phyloP scores from a whole-genome alignment of 2,113 vertebrate genomes.

The Xiphophorus hellerii region DNA sequence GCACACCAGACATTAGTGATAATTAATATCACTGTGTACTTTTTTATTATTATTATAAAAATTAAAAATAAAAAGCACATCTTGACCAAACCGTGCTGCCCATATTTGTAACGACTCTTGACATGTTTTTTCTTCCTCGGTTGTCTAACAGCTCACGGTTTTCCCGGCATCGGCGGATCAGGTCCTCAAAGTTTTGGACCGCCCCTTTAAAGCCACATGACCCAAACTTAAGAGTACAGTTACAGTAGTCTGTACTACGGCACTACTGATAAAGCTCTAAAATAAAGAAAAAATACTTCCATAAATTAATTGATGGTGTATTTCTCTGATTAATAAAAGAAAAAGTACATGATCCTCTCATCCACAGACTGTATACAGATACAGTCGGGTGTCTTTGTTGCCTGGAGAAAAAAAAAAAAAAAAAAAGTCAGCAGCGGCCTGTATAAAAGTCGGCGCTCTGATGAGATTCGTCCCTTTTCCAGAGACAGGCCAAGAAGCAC shows the following conservation, averaged over 20 bases:
- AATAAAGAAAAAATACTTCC: neutral
- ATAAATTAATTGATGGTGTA: neutral
- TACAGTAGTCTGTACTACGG: no score
- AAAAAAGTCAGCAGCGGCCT: neutral
- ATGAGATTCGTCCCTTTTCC: conserved; percentile 3
- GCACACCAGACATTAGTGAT: neutral
- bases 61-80: no score
- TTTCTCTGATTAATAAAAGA: neutral
- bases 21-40: neutral
- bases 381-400: neutral
- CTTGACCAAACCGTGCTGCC: neutral
- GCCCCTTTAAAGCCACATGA: neutral
- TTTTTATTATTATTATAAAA: neutral
- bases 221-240: neutral
- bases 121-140: neutral
- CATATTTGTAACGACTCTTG: no score
- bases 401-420: neutral
- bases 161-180: no score
- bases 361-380: neutral
- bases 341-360: neutral
- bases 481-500: conserved; percentile 12
- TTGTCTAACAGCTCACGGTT: no score
- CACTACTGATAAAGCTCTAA: no score
- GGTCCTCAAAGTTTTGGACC: neutral
- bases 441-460: conserved; percentile 28